A percentile compares a stretch with the other conserved stretches of the same genome.
These are phyloP conservation scores for Tenualosa thibaudeaui DNA, from an alignment of 2,797 vertebrate genomes.

Conservation along the genomic window DNA sequence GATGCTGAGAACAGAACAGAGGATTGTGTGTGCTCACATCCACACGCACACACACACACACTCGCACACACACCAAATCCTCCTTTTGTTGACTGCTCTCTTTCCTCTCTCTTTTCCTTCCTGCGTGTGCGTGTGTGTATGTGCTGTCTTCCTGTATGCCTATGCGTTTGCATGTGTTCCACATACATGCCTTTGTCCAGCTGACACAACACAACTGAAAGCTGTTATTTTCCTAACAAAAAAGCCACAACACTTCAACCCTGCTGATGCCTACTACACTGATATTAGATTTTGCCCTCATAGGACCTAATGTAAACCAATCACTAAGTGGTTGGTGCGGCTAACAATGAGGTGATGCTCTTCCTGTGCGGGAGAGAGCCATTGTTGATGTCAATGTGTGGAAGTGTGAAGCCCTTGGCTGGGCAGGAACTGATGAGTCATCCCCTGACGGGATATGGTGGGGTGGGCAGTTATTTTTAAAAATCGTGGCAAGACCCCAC, in stretches of 20 bases:
- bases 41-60: slow-evolving; percentile 31
- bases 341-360: neutral
- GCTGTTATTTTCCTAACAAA: neutral
- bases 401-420: slow-evolving; percentile 35
- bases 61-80: slow-evolving; percentile 21
- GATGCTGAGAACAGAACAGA: slow-evolving; percentile 58
- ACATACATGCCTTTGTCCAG: slow-evolving; percentile 8
- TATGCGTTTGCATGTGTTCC: neutral
- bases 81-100: neutral
- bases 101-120: neutral
- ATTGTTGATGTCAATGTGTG: slow-evolving; percentile 35
- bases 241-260: too few relatives aligned
- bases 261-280: neutral
- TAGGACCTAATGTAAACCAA: too few relatives aligned
- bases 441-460: slow-evolving; percentile 47
- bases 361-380: slow-evolving; percentile 41
- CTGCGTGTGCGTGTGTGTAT: neutral
- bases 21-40: slow-evolving; percentile 36
- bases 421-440: slow-evolving; percentile 48
- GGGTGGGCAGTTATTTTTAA: slow-evolving; percentile 46
- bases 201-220: slow-evolving; percentile 6
- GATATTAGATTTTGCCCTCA: too few relatives aligned
- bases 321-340: neutral
- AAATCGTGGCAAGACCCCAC: slow-evolving; percentile 20
- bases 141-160: neutral